Evolutionary conservation across 2,888 invertebrate genomes (phyloP), one percentile per base, ranked within the genome.

Genomic region (Drosophila antonietae): DNA sequence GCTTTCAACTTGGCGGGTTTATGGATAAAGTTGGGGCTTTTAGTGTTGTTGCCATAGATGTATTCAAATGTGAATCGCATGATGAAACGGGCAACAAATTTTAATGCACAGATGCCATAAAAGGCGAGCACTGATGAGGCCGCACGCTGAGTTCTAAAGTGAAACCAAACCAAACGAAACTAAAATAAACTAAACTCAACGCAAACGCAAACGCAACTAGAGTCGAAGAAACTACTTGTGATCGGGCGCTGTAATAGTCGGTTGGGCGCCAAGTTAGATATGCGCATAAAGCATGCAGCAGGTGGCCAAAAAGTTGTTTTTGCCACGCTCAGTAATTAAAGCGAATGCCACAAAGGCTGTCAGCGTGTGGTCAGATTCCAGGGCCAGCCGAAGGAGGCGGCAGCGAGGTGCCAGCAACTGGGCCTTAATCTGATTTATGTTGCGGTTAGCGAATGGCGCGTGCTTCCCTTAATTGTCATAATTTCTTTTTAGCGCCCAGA

Each of bases 401-500:
- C 39, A 15, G 14, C 37, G 53, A 28, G 28, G 28, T 28, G 28
- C 28, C 52, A 15, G 31, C 37, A 12, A 57, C 53, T 52, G 67
- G 51, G 52, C 35, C 46, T 69, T 78, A 76, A 81, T 70, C 84
- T 78, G 84, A 84, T 87, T 84, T 75, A 78, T 68, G 65, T 59
- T 79, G 78, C 56, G 80, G 68, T 78, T 81, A 53, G 59, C 60
- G 52, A 53, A 46, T 53, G 57, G 57, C 75, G 68, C 78, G 73
- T 81, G 81, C 75, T 75, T 52, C 55, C 39, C 76, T 78, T 84
- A 78, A 83, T 87, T 87, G 82, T 78, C 73, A 85, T 86, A 80
- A 88, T 86, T 82, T 82, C 70, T 82, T 73, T 80, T 73, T 63
- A 68, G 62, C 75, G 63, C 68, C 46, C 52, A 62, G 57, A 56